These are phyloP conservation scores for Dryomyza anilis DNA, from an alignment of 2,888 invertebrate species.

Conservation along the genomic window DNA sequence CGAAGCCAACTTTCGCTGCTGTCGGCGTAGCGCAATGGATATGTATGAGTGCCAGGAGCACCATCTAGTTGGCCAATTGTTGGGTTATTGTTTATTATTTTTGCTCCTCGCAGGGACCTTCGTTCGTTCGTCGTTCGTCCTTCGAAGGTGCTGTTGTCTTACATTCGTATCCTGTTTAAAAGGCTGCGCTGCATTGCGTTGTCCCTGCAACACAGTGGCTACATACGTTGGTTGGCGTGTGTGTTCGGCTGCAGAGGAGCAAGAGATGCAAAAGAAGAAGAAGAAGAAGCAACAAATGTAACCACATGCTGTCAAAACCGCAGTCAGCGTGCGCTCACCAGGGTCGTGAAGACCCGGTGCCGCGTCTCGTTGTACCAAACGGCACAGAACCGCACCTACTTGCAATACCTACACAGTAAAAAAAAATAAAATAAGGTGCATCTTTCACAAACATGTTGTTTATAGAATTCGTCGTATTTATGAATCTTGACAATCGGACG, in stretches of 20 bases:
- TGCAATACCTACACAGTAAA: too few species aligned
- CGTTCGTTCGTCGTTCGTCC: too few species aligned
- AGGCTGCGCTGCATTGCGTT: too few species aligned
- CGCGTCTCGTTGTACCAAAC: neutral
- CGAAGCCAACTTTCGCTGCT: neutral
- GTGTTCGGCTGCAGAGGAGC: neutral
- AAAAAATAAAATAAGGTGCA: too few species aligned
- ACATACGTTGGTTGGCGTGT: too few species aligned
- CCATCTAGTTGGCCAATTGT: slow-evolving; percentile 6
- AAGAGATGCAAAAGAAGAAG: neutral
- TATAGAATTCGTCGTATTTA: too few species aligned
- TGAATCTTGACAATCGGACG: too few species aligned
- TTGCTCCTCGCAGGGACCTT: too few species aligned
- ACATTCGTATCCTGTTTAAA: neutral
- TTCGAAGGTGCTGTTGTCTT: neutral
- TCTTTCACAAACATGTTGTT: too few species aligned
- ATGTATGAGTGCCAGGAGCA: slow-evolving; percentile 9
- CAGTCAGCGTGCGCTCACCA: neutral
- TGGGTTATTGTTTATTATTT: slow-evolving; percentile 9
- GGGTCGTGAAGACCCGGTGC: neutral
- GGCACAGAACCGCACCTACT: neutral
- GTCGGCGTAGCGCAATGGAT: slow-evolving; percentile 4
- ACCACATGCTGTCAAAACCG: slow-evolving; percentile 16
- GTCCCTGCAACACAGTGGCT: neutral
- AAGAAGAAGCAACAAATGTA: slow-evolving; percentile 3